Percentiles rank a stretch among this genome's conserved stretches.
phyloP scores from a whole-genome alignment of 2,888 invertebrate genomes.

The Trichogramma evanescens region DNA sequence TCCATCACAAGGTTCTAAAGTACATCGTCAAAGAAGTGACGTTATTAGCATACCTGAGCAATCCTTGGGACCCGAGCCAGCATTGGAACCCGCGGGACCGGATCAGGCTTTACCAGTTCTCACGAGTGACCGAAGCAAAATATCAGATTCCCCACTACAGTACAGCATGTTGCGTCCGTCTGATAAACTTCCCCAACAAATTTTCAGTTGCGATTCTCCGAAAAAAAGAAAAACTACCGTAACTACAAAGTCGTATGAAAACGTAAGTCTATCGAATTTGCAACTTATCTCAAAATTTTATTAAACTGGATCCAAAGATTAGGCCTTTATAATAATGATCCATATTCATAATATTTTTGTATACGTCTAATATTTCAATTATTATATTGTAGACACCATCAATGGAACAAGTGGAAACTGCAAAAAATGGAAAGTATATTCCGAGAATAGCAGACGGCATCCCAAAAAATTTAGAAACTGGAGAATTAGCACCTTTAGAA shows the following conservation, averaged over 20 bases:
- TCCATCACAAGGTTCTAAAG: conserved; percentile 40
- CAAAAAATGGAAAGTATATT: conserved; percentile 52
- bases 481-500: conserved; percentile 56
- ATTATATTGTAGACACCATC: conserved; percentile 6
- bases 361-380: conserved; percentile 1
- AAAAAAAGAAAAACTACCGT: conserved; percentile 55
- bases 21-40: conserved; percentile 41
- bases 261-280: conserved; percentile 45
- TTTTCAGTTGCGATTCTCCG: conserved; percentile 33
- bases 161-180: conserved; percentile 49
- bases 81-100: conserved; percentile 53
- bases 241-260: conserved; percentile 50
- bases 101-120: conserved; percentile 50
- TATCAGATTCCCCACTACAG: conserved; percentile 39
- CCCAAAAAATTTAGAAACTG: conserved; percentile 50
- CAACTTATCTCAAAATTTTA: neutral
- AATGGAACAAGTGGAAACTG: conserved; percentile 43
- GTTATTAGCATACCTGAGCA: conserved; percentile 43
- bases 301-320: too few relatives aligned
- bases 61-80: conserved; percentile 51
- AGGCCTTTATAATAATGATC: neutral
- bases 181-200: too few relatives aligned
- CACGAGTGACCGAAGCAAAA: conserved; percentile 46
- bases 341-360: conserved; percentile 4
- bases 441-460: conserved; percentile 51